Evolutionary conservation across 37 sponge, comb jelly and placozoan species (phyloP).

Genomic region (Haliclona indistincta): DNA sequence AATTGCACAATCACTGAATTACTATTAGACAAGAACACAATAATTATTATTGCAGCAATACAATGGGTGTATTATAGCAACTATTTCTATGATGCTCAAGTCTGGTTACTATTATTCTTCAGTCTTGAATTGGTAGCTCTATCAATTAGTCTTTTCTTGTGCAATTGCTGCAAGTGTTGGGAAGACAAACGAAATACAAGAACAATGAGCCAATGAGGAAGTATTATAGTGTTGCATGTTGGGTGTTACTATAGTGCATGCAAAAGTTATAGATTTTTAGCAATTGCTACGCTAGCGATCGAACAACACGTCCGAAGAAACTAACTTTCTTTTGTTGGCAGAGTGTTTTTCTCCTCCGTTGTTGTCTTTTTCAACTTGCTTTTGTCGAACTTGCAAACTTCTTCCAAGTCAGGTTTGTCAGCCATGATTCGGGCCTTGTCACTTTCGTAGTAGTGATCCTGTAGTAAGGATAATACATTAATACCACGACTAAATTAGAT

Average conservation of each 20-base stretch:
- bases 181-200: conserved; percentile 1
- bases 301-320: background rate
- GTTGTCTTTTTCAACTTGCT: conserved; percentile 66
- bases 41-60: background rate
- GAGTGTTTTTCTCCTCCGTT: conserved; percentile 76
- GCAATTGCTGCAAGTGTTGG: conserved; percentile 42
- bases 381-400: conserved; percentile 70
- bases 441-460: background rate
- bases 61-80: no score
- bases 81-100: no score
- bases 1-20: background rate
- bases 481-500: background rate
- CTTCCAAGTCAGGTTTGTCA: conserved; percentile 72
- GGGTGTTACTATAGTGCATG: no score
- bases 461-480: background rate
- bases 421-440: no score
- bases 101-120: no score
- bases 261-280: no score
- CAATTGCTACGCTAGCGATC: background rate
- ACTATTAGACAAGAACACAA: background rate
- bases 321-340: conserved; percentile 87
- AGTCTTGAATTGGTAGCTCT: no score
- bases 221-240: background rate
- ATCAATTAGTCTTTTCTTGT: conserved; percentile 47
- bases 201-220: background rate